Evolutionary conservation across 2,797 vertebrate genomes (phyloP).

Genomic region (Fratercula arctica): DNA sequence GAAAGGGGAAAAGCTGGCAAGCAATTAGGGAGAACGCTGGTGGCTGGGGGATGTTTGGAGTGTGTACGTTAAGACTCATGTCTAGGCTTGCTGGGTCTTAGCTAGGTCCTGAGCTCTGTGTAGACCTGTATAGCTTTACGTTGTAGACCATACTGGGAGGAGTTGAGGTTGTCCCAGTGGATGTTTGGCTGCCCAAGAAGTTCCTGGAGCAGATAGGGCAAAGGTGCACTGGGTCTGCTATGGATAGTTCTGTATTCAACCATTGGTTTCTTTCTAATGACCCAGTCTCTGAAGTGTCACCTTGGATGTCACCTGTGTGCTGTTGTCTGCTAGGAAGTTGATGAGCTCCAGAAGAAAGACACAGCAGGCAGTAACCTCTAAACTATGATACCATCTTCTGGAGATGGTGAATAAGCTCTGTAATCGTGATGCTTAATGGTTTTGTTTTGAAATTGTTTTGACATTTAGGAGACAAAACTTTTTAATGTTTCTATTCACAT

Average conservation of each 20-base stretch:
- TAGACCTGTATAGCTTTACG: not conserved
- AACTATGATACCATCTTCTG: not conserved
- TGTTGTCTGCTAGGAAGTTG: not conserved
- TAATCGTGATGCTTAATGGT: not conserved
- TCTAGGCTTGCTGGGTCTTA: not conserved
- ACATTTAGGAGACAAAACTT: not conserved
- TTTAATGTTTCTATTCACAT: fast-evolving
- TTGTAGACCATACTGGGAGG: not conserved
- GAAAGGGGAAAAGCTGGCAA: not conserved
- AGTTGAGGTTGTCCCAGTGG: not conserved
- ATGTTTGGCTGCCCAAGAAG: not conserved
- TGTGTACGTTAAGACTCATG: fast-evolving
- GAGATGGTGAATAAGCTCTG: not conserved
- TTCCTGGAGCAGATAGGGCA: not conserved
- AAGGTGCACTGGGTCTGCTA: not conserved
- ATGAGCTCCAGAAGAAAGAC: not conserved
- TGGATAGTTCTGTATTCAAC: not conserved
- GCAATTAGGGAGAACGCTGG: not conserved
- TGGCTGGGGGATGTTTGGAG: not conserved
- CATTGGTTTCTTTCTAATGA: not conserved
- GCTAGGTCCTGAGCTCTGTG: not conserved
- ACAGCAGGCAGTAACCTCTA: not conserved
- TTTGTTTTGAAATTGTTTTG: not conserved
- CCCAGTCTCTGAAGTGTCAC: not conserved
- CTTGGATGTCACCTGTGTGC: not conserved